phyloP scores from a whole-genome alignment of 2,113 vertebrate genomes.

The Bambusicola thoracicus region DNA sequence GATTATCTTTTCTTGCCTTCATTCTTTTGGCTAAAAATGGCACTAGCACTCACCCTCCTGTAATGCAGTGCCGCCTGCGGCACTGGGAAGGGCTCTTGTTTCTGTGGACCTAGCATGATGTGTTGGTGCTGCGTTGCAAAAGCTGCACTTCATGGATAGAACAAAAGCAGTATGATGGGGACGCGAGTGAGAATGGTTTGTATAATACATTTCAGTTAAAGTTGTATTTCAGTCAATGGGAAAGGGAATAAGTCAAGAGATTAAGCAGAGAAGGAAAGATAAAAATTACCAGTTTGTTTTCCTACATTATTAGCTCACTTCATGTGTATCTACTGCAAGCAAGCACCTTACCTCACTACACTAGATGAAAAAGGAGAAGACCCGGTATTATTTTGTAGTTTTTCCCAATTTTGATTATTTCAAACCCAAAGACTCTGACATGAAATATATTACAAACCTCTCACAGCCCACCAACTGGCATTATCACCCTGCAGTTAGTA shows the following conservation, averaged over 20 bases:
- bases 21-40: not conserved
- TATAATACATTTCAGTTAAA: not conserved
- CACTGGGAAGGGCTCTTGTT: not conserved
- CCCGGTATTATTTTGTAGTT: not conserved
- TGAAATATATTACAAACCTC: not conserved
- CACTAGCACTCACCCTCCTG: rapidly evolving
- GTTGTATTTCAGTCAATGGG: not conserved
- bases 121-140: rapidly evolving
- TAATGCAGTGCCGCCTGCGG: rapidly evolving
- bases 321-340: not conserved
- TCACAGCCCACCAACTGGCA: not conserved
- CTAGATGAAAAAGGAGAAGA: not conserved
- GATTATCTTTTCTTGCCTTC: not conserved
- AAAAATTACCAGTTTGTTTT: not conserved
- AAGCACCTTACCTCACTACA: not conserved
- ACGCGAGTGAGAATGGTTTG: not conserved
- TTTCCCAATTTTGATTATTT: not conserved
- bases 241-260: not conserved
- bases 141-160: not conserved
- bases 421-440: not conserved
- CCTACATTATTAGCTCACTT: not conserved
- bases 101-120: rapidly evolving
- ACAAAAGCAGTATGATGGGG: not conserved
- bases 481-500: not conserved
- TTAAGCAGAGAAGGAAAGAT: not conserved